These are phyloP conservation scores for Eudyptes chrysolophus DNA, from an alignment of 2,113 vertebrate species.

Conservation along the genomic window DNA sequence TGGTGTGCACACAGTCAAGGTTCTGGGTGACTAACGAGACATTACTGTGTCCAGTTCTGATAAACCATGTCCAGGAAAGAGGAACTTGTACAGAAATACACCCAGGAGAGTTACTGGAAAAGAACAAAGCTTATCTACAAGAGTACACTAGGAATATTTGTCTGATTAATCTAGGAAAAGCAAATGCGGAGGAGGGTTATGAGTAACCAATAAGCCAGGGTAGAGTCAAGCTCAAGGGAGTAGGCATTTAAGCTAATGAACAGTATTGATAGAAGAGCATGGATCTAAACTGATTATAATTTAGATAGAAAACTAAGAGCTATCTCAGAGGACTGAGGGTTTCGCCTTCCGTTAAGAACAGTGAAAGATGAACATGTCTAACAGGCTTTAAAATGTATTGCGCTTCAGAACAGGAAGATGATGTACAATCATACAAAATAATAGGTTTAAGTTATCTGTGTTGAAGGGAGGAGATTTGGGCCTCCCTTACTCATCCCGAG, in stretches of 20 bases:
- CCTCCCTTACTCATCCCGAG: background rate
- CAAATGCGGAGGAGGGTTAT: background rate
- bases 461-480: background rate
- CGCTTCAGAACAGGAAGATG: background rate
- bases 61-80: background rate
- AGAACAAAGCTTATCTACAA: background rate
- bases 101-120: background rate
- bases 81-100: background rate
- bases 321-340: background rate
- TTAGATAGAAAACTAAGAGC: background rate
- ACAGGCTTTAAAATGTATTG: background rate
- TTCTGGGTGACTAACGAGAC: background rate
- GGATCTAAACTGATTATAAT: background rate
- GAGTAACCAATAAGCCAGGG: background rate
- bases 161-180: background rate
- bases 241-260: background rate
- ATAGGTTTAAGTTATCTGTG: background rate
- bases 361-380: background rate
- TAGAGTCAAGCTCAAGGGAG: background rate
- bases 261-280: background rate
- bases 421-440: background rate
- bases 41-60: background rate
- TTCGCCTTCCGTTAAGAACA: accelerated
- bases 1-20: background rate
- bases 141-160: background rate